These are phyloP conservation scores for Agrochola lota DNA, from an alignment of 2,888 invertebrate genomes.

Conservation along the genomic window DNA sequence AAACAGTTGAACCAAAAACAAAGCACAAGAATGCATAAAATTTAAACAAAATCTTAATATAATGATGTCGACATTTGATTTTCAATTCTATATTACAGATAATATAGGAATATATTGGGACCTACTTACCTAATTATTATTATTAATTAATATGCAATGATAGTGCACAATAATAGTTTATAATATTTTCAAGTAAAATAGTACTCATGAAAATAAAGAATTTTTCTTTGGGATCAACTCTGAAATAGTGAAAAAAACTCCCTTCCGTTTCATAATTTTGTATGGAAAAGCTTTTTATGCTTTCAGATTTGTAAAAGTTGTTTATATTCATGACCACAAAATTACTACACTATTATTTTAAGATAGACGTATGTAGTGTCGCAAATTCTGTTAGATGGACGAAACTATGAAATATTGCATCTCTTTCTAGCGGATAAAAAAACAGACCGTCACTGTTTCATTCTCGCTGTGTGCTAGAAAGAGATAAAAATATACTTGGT, in stretches of 20 bases:
- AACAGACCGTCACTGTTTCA: neutral
- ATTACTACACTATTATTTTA: neutral
- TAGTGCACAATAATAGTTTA: neutral
- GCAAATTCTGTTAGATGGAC: neutral
- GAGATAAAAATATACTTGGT: neutral
- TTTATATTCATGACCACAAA: neutral
- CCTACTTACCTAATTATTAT: conserved; percentile 6
- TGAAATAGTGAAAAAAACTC: neutral
- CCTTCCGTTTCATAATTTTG: neutral
- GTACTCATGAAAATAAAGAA: too few relatives aligned
- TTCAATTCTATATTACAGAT: conserved; percentile 16
- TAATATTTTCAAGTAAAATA: neutral
- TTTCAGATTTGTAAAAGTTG: neutral
- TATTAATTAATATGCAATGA: conserved; percentile 16
- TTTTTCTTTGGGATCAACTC: neutral
- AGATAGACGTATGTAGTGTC: neutral
- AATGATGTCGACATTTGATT: conserved; percentile 58
- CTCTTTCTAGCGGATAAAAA: neutral
- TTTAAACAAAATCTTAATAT: conserved; percentile 60
- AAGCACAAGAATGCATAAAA: conserved; percentile 64
- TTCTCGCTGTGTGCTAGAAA: neutral
- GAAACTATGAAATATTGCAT: neutral
- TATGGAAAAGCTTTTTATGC: neutral
- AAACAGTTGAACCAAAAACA: conserved; percentile 54
- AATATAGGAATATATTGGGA: conserved; percentile 18